Percentiles rank a stretch among this genome's conserved stretches.
These are phyloP conservation scores for Beaufortia kweichowensis DNA, from an alignment of 2,113 vertebrate genomes.

Conservation along the genomic window DNA sequence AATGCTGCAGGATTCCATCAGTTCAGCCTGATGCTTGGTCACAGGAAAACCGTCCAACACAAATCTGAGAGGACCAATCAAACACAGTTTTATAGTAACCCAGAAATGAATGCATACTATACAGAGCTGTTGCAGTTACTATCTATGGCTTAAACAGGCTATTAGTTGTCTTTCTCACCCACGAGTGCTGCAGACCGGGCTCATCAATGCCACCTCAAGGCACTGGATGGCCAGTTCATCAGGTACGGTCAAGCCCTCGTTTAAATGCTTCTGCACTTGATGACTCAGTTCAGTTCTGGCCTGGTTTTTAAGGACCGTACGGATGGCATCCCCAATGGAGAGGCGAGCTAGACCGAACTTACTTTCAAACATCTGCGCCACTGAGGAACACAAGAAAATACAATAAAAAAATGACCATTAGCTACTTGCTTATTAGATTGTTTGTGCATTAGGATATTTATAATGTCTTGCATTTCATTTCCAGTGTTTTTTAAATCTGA, in stretches of 20 bases:
- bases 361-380: conserved; percentile 79
- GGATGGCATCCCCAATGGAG: conserved; percentile 80
- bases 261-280: conserved; percentile 76
- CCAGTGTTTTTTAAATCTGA: conserved; percentile 57
- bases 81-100: background rate
- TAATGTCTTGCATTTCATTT: background rate
- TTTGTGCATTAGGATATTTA: background rate
- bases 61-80: conserved; percentile 69
- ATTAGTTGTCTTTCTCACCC: conserved; percentile 62
- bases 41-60: conserved; percentile 91
- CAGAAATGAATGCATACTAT: background rate
- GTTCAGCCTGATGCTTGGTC: conserved; percentile 78
- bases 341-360: conserved; percentile 80
- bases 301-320: conserved; percentile 72
- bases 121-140: too few relatives aligned
- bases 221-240: conserved; percentile 86
- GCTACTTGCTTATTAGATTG: background rate
- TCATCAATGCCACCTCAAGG: conserved; percentile 83
- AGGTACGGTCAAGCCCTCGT: conserved; percentile 78
- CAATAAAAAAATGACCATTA: background rate
- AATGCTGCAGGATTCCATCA: conserved; percentile 79
- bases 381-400: conserved; percentile 65
- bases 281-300: conserved; percentile 75
- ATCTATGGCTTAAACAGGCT: background rate
- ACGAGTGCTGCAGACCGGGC: conserved; percentile 70